A percentile compares a stretch with the other conserved stretches of the same genome.
These are phyloP conservation scores for Rambutsinella grinnellia DNA, from an alignment of 2,888 invertebrate species.

Conservation along the genomic window DNA sequence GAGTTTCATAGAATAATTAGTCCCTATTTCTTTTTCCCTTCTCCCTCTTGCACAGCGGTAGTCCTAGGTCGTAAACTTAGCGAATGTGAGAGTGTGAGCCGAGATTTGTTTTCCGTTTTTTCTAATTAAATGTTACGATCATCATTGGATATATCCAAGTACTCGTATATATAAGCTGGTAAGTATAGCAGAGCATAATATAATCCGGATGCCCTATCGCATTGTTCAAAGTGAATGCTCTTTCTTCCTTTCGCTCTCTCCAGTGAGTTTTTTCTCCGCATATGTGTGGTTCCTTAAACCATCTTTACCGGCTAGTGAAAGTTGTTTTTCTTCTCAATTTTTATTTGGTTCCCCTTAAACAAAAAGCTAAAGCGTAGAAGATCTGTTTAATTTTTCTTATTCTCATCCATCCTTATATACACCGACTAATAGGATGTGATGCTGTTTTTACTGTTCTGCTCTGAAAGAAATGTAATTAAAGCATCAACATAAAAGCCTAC, in stretches of 20 bases:
- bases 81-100: slow-evolving; percentile 31
- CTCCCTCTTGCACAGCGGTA: slow-evolving; percentile 12
- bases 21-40: slow-evolving; percentile 22
- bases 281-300: slow-evolving; percentile 22
- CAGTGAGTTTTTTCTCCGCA: slow-evolving; percentile 29
- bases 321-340: slow-evolving; percentile 17
- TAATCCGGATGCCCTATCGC: not conserved
- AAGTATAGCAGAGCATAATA: not conserved
- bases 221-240: slow-evolving; percentile 1
- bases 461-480: slow-evolving; percentile 37
- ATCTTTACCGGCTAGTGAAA: slow-evolving; percentile 7
- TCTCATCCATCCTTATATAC: slow-evolving; percentile 6
- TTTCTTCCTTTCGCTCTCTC: slow-evolving; percentile 7
- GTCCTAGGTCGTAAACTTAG: slow-evolving; percentile 39
- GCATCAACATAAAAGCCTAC: slow-evolving; percentile 40
- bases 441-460: not conserved
- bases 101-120: slow-evolving; percentile 44
- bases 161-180: not conserved
- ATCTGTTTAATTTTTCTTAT: slow-evolving; percentile 35
- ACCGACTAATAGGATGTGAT: not conserved
- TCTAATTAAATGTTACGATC: slow-evolving; percentile 45
- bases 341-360: slow-evolving; percentile 23
- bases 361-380: slow-evolving; percentile 20
- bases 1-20: slow-evolving; percentile 38
- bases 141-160: slow-evolving; percentile 31